Percentiles rank a stretch among this genome's conserved stretches.
Conservation (phyloP, 1,140 invertebrate genomes). For the Lasaia peninsularis region DNA sequence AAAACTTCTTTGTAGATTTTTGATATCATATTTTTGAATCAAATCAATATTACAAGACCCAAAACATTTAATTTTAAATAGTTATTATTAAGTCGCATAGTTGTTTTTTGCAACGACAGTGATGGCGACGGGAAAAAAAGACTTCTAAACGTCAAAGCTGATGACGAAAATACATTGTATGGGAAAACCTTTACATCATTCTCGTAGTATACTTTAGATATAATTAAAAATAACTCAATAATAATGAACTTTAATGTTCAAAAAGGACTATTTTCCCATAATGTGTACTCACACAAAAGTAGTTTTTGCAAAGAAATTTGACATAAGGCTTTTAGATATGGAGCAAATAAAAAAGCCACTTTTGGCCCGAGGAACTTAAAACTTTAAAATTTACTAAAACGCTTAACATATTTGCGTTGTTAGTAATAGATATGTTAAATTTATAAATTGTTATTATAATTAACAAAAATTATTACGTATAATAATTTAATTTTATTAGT, state of each 20-base stretch:
- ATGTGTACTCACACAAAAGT: conserved; percentile 38
- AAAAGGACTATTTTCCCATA: conserved; percentile 44
- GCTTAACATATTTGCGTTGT: conserved; percentile 50
- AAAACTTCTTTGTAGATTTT: no score
- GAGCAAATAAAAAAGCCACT: conserved; percentile 51
- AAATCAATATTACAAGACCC: no score
- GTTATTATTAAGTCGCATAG: conserved; percentile 37
- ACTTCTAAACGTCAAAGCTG: conserved; percentile 64
- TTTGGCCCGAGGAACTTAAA: conserved; percentile 18
- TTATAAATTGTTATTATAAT: conserved; percentile 27
- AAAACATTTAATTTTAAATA: no score
- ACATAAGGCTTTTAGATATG: conserved; percentile 31
- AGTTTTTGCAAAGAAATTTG: conserved; percentile 48
- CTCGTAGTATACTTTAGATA: conserved; percentile 28
- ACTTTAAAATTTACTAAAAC: conserved; percentile 37
- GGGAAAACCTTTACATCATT: conserved; percentile 39
- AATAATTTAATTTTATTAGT: conserved; percentile 17
- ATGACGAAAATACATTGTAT: conserved; percentile 40
- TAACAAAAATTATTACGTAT: conserved; percentile 24
- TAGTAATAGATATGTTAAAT: conserved; percentile 33
- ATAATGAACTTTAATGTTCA: conserved; percentile 22
- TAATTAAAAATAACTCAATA: conserved; percentile 32
- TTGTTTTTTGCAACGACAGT: conserved; percentile 42
- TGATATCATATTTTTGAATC: no score
- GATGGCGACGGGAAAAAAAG: conserved; percentile 49